A percentile compares a stretch with the other conserved stretches of the same genome.
phyloP scores from a whole-genome alignment of 2,797 vertebrate genomes.

The Bovichtus variegatus region DNA sequence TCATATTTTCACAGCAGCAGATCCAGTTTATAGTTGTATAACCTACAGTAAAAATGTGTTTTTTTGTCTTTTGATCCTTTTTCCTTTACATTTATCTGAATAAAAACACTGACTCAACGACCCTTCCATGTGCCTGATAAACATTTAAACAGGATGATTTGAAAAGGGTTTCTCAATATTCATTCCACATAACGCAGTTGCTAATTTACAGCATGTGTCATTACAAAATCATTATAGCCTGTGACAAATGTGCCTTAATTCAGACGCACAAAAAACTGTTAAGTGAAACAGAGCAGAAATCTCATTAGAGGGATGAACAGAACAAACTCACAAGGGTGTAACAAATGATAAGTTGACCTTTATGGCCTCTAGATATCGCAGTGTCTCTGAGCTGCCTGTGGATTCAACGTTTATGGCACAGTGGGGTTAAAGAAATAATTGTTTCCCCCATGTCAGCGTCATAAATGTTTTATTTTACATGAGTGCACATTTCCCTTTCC shows the following conservation, averaged over 20 bases:
- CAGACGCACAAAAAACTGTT: slow-evolving; percentile 39
- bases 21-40: not conserved
- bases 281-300: slow-evolving; percentile 77
- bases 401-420: slow-evolving; percentile 57
- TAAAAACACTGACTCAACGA: not conserved
- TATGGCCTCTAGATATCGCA: slow-evolving; percentile 50
- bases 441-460: slow-evolving; percentile 50
- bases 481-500: slow-evolving; percentile 16
- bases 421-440: slow-evolving; percentile 61
- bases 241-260: slow-evolving; percentile 48
- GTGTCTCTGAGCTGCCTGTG: slow-evolving; percentile 11
- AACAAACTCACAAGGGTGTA: slow-evolving; percentile 58
- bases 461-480: slow-evolving; percentile 64
- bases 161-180: not conserved
- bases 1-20: not conserved
- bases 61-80: not conserved
- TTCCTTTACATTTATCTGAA: not conserved
- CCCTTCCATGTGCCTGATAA: not conserved
- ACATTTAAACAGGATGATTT: not conserved
- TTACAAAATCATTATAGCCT: slow-evolving; percentile 40
- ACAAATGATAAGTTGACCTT: slow-evolving; percentile 73
- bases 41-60: not conserved
- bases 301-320: slow-evolving; percentile 65
- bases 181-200: not conserved
- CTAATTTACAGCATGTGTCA: slow-evolving; percentile 29